Conservation (phyloP, 2,113 vertebrate genomes). For the Callaeas wilsoni region DNA sequence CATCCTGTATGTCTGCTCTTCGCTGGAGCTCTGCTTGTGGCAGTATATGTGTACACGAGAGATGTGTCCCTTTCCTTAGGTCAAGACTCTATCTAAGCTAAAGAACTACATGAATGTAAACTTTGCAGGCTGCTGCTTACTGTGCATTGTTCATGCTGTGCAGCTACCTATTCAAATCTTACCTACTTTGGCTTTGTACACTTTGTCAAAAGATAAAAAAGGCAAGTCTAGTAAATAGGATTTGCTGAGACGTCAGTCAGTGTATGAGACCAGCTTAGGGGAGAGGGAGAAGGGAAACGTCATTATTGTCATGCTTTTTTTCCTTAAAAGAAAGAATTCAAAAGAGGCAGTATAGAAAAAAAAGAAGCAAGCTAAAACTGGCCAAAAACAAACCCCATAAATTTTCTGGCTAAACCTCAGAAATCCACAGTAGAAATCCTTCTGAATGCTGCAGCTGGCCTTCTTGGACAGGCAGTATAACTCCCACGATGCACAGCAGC, state of each 20-base stretch:
- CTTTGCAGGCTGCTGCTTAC: not conserved
- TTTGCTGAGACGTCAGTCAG: not conserved
- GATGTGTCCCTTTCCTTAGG: not conserved
- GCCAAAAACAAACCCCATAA: not conserved
- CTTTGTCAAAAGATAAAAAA: not conserved
- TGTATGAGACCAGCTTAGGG: not conserved
- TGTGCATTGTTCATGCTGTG: not conserved
- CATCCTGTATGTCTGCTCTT: not conserved
- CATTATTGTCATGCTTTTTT: not conserved
- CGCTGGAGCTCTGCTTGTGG: not conserved
- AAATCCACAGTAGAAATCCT: not conserved
- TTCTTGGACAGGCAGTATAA: not conserved
- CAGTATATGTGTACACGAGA: not conserved
- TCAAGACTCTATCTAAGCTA: not conserved
- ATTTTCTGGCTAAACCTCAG: not conserved
- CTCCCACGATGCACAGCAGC: not conserved
- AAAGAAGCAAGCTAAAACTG: not conserved
- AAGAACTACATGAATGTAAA: not conserved
- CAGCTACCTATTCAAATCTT: not conserved
- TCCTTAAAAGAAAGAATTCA: not conserved
- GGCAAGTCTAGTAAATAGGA: not conserved
- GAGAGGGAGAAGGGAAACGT: not conserved
- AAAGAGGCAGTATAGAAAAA: not conserved
- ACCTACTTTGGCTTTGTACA: not conserved
- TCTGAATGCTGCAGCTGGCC: conserved; percentile 31